A percentile compares a stretch with the other conserved stretches of the same genome.
These are phyloP conservation scores for Aphidoletes aphidimyza DNA, from an alignment of 2,888 invertebrate genomes.

Conservation along the genomic window DNA sequence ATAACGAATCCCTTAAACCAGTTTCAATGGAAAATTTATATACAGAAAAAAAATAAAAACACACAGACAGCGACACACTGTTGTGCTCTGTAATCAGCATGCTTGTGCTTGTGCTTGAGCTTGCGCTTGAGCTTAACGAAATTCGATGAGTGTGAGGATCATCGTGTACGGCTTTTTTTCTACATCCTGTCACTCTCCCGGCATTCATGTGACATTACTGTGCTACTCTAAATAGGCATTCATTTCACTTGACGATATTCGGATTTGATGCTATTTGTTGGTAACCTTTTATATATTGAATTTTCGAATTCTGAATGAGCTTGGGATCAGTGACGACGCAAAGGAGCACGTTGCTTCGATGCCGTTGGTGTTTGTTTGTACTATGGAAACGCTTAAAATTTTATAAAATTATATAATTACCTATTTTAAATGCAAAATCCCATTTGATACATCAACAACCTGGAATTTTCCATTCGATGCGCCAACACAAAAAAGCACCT, in stretches of 20 bases:
- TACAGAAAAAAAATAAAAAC: not conserved
- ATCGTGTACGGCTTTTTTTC: too few relatives aligned
- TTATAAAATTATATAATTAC: constrained; percentile 48
- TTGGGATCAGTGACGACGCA: not conserved
- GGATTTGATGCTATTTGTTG: too few relatives aligned
- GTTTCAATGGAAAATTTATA: not conserved
- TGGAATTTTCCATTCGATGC: not conserved
- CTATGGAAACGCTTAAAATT: not conserved
- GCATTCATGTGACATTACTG: too few relatives aligned
- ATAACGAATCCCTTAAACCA: not conserved
- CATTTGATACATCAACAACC: constrained; percentile 22
- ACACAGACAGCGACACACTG: too few relatives aligned
- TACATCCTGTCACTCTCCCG: too few relatives aligned
- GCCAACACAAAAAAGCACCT: not conserved
- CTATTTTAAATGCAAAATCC: constrained; percentile 40
- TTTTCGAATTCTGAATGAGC: not conserved
- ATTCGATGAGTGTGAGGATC: too few relatives aligned
- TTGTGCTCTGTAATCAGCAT: too few relatives aligned
- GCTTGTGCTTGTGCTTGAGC: too few relatives aligned
- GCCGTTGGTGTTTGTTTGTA: too few relatives aligned
- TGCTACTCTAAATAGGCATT: too few relatives aligned
- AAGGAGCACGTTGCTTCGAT: not conserved
- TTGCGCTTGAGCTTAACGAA: too few relatives aligned
- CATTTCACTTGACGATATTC: not conserved
- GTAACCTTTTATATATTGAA: not conserved